Evolutionary conservation across 1,140 invertebrate genomes (phyloP).

Genomic region (Scaptomyza pallida): DNA sequence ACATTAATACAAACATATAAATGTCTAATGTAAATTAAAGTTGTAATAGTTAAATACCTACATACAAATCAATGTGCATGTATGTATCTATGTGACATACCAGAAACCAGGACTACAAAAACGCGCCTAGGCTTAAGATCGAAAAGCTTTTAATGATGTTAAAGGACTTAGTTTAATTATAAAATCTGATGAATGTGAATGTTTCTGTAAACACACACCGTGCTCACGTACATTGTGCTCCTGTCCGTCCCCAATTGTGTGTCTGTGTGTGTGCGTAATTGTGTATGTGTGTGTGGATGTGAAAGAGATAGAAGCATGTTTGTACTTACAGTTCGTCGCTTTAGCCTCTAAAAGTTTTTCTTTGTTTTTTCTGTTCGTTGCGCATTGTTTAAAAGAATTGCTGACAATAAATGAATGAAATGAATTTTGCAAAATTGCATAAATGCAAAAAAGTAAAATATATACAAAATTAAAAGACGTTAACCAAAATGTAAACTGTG

Average conservation of each 20-base stretch:
- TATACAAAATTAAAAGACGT: constrained; percentile 1
- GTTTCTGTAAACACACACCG: constrained; percentile 27
- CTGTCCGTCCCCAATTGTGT: constrained; percentile 56
- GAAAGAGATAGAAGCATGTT: constrained; percentile 40
- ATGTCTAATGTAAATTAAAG: constrained; percentile 67
- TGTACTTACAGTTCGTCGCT: constrained; percentile 52
- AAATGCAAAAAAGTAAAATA: constrained; percentile 19
- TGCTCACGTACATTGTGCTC: constrained; percentile 27
- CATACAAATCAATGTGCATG: constrained; percentile 10
- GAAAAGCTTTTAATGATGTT: constrained; percentile 31
- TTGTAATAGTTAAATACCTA: constrained; percentile 53
- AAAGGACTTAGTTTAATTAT: constrained; percentile 47
- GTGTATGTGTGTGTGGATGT: constrained; percentile 16
- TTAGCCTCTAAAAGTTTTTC: constrained; percentile 26
- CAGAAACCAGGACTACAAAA: constrained; percentile 1
- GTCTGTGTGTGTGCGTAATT: constrained; percentile 19
- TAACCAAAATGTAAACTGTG: constrained; percentile 6
- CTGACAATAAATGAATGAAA: constrained; percentile 66
- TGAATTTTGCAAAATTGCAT: constrained; percentile 14
- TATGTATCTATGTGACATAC: constrained; percentile 47
- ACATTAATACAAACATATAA: constrained; percentile 9
- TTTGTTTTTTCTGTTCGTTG: constrained; percentile 5
- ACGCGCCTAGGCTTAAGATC: constrained; percentile 23
- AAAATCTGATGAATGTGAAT: constrained; percentile 22
- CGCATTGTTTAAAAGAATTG: constrained; percentile 51